Conservation (phyloP, 1,140 invertebrate species). For the Tyrophagus putrescentiae region DNA sequence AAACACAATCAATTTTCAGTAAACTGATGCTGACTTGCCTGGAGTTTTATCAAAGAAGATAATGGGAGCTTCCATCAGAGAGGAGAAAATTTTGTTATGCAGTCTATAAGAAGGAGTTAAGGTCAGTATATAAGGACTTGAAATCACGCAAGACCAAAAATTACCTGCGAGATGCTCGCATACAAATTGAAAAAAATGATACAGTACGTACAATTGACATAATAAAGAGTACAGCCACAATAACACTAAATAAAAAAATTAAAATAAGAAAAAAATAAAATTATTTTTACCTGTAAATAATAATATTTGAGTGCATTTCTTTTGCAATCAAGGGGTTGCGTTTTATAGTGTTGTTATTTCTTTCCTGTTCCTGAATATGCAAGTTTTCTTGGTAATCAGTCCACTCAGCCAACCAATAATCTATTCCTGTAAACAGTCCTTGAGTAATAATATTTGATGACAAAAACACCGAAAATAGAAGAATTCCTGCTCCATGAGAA, state of each 20-base stretch:
- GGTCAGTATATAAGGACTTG: too few relatives aligned
- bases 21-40: too few relatives aligned
- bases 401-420: constrained; percentile 29
- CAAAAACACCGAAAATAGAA: constrained; percentile 21
- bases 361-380: not conserved
- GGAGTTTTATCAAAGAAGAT: constrained; percentile 77
- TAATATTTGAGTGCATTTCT: not conserved
- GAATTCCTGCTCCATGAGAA: constrained; percentile 23
- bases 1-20: too few relatives aligned
- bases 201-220: constrained; percentile 43
- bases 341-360: not conserved
- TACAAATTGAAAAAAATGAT: constrained; percentile 59
- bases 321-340: not conserved
- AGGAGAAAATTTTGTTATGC: constrained; percentile 68
- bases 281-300: not conserved
- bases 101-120: too few relatives aligned
- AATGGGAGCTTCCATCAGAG: constrained; percentile 62
- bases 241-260: constrained; percentile 34
- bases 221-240: constrained; percentile 33
- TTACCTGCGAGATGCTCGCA: constrained; percentile 55
- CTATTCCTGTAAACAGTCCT: constrained; percentile 28
- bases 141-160: too few relatives aligned
- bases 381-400: constrained; percentile 16
- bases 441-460: constrained; percentile 26
- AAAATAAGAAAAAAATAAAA: not conserved